phyloP scores from a whole-genome alignment of 2,113 vertebrate genomes.

The Peromyscus polionotus region DNA sequence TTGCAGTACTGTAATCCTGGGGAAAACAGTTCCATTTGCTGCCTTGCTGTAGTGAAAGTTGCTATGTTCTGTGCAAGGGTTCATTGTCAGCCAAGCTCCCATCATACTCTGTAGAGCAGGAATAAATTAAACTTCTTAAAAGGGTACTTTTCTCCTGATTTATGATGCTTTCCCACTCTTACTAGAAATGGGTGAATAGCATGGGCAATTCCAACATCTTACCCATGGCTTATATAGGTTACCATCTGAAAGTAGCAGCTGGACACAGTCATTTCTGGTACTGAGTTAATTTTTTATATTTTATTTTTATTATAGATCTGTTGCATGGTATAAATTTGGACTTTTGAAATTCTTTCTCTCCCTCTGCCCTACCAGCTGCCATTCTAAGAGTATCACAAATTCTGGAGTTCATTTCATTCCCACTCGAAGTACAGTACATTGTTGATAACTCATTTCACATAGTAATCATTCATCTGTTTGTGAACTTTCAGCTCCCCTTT shows the following conservation, averaged over 20 bases:
- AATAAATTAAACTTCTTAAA: neutral
- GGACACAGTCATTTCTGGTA: neutral
- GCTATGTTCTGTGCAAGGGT: neutral
- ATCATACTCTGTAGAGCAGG: neutral
- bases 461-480: rapidly evolving
- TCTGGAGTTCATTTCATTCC: neutral
- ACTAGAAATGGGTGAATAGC: neutral
- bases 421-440: neutral
- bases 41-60: neutral
- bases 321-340: neutral
- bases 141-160: neutral
- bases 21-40: neutral
- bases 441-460: neutral
- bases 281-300: neutral
- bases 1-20: neutral
- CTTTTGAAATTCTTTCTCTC: neutral
- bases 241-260: neutral
- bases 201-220: neutral
- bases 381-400: neutral
- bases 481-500: neutral
- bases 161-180: neutral
- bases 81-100: neutral
- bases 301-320: neutral
- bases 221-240: neutral
- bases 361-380: neutral